Conservation (phyloP, 2,797 vertebrate species). For the Fistularia commersonii region DNA sequence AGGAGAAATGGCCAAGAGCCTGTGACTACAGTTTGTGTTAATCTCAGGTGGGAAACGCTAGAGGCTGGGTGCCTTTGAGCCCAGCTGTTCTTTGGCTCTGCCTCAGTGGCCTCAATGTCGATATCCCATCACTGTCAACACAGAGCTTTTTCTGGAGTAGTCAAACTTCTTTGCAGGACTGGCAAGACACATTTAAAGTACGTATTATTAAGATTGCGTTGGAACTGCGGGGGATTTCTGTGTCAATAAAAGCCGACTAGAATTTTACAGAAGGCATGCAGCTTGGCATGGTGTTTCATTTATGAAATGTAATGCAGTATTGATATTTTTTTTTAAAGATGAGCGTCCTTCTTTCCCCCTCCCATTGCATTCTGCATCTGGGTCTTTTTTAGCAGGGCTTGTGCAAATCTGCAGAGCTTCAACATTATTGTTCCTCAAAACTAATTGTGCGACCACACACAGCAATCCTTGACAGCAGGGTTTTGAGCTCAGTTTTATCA, state of each 20-base stretch:
- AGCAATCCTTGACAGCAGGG: slow-evolving; percentile 25
- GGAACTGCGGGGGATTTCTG: neutral
- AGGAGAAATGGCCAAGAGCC: slow-evolving; percentile 30
- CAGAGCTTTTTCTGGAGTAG: slow-evolving; percentile 20
- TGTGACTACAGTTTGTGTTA: slow-evolving; percentile 30
- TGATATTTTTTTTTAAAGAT: slow-evolving; percentile 1
- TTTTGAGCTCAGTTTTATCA: no score
- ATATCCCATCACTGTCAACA: slow-evolving; percentile 11
- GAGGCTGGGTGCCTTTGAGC: slow-evolving; percentile 33
- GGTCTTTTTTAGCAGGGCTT: slow-evolving; percentile 41
- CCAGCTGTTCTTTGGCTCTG: slow-evolving; percentile 20
- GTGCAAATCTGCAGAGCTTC: slow-evolving; percentile 39
- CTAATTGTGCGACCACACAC: slow-evolving; percentile 33
- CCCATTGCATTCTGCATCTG: slow-evolving; percentile 31
- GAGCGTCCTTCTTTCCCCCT: slow-evolving; percentile 33
- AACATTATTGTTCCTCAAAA: slow-evolving; percentile 42
- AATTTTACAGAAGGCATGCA: slow-evolving; percentile 2
- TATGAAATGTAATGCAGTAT: slow-evolving; percentile 18
- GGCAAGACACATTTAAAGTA: neutral
- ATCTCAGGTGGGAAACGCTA: slow-evolving; percentile 42
- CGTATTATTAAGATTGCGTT: neutral
- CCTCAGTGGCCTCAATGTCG: slow-evolving; percentile 32
- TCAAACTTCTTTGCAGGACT: neutral
- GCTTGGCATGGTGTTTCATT: slow-evolving; percentile 10
- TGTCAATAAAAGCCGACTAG: slow-evolving; percentile 3